Evolutionary conservation across 2,888 invertebrate species (phyloP), one percentile per base, ranked within the genome.

Genomic region (Aspidiotus rigidus): DNA sequence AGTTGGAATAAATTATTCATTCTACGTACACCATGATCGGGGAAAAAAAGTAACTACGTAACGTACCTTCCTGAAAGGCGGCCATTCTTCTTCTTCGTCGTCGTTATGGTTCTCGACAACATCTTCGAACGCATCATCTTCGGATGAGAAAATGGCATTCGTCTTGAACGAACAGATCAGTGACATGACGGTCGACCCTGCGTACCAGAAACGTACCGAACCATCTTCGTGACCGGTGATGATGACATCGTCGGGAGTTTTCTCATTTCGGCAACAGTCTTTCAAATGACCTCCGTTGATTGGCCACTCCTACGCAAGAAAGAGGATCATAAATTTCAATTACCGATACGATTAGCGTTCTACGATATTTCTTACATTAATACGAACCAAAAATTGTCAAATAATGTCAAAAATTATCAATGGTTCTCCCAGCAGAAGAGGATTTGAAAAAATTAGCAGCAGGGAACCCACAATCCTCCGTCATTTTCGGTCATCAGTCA

Each of bases 201-300:
- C 91, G 79, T 94, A 89, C 97, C 98, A 98, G 80, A 98, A 93
- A 72, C 93, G 83, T 0, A 99, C 89, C 1, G 93, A 91, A 11
- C 98, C 98, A 79, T 98, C 97, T 79, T 98, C 97, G 80, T 98
- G 98, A 0, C 97, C 97, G 7, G 93, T 93, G 6, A 89, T 78
- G 13, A 89, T 78, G 6, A 89, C 75, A 75, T 88, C 86, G 71
- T 81, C 79, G 74, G 74, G 8, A 13, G 60, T 67, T 7, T 59
- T 41, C 53, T 60, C 62, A 8, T 70, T 56, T 15, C 57, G 61
- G 39, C 53, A 54, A 56, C 72, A 72, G 10, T 71, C 77, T 74
- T 80, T 79, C 44, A 88, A 78, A n/a, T 81, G 78, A 0, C 93
- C 93, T 13, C 96, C 96, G 73, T 85, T 87, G 60, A 97, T 86